Conservation (phyloP, 92 coral and sea anemone species). For the Montipora capitata region DNA sequence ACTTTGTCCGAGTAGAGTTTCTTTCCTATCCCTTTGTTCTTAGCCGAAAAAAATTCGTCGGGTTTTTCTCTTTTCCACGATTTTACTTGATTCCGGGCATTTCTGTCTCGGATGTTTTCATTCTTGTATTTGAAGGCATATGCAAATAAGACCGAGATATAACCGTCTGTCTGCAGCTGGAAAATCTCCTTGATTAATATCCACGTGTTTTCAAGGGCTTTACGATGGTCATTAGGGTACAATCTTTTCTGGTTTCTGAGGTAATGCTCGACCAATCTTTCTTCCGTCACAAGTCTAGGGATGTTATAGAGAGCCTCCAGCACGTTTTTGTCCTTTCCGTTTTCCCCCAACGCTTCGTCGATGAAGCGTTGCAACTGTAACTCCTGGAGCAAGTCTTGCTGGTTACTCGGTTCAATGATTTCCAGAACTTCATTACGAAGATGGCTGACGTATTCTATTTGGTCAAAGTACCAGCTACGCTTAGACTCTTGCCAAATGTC, state of each 20-base stretch:
- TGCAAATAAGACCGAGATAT: slow-evolving; percentile 64
- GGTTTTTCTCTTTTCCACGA: slow-evolving; percentile 49
- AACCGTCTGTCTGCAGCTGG: slow-evolving; percentile 67
- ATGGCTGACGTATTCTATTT: slow-evolving; percentile 41
- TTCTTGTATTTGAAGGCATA: slow-evolving; percentile 57
- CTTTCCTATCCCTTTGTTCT: slow-evolving; percentile 3
- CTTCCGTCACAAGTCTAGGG: slow-evolving; percentile 30
- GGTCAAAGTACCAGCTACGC: slow-evolving; percentile 68
- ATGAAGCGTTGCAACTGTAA: slow-evolving; percentile 48
- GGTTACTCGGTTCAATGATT: slow-evolving; percentile 21
- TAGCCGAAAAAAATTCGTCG: slow-evolving; percentile 32
- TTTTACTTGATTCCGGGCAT: slow-evolving; percentile 26
- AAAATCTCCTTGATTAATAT: slow-evolving; percentile 54
- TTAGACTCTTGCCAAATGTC: slow-evolving; percentile 73
- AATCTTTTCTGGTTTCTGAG: background rate
- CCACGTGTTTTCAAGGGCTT: slow-evolving; percentile 52
- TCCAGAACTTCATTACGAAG: slow-evolving; percentile 43
- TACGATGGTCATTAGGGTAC: background rate
- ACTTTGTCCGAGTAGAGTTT: slow-evolving; percentile 16
- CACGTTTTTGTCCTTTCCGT: slow-evolving; percentile 53
- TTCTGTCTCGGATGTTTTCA: slow-evolving; percentile 38
- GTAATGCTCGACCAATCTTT: slow-evolving; percentile 40
- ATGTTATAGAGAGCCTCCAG: slow-evolving; percentile 52
- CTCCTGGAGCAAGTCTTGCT: slow-evolving; percentile 37
- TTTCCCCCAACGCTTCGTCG: slow-evolving; percentile 47